phyloP scores from a whole-genome alignment of 1,140 invertebrate species.

The Dendrolimus punctatus region DNA sequence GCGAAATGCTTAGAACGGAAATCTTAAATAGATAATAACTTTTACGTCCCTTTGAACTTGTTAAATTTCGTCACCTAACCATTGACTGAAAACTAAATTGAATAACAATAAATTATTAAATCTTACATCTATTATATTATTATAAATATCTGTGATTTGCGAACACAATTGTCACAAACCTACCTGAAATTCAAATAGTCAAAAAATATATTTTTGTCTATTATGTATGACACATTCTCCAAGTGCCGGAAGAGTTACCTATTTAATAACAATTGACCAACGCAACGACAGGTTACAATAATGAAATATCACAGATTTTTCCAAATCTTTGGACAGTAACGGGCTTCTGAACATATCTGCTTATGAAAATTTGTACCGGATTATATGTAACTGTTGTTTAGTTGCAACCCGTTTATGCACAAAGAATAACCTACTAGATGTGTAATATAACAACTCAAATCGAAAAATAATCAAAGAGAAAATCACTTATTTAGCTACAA shows the following conservation, averaged over 20 bases:
- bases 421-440: constrained; percentile 51
- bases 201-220: constrained; percentile 71
- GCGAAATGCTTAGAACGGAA: constrained; percentile 47
- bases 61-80: constrained; percentile 65
- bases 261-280: constrained; percentile 69
- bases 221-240: constrained; percentile 40
- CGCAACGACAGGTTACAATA: constrained; percentile 70
- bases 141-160: constrained; percentile 58
- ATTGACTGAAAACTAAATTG: constrained; percentile 68
- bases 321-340: constrained; percentile 71
- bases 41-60: constrained; percentile 67
- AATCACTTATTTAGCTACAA: constrained; percentile 60
- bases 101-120: constrained; percentile 71
- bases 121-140: constrained; percentile 67
- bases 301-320: constrained; percentile 73
- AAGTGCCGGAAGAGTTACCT: constrained; percentile 55
- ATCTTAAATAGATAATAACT: constrained; percentile 62
- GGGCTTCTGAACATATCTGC: constrained; percentile 42
- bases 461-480: constrained; percentile 58
- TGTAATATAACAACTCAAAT: constrained; percentile 53
- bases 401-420: constrained; percentile 63
- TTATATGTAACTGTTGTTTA: constrained; percentile 58
- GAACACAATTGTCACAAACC: constrained; percentile 62
- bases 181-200: constrained; percentile 66
- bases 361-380: constrained; percentile 27